These are phyloP conservation scores for Xenopus laevis DNA, from an alignment of 2,113 vertebrate genomes.

Conservation along the genomic window DNA sequence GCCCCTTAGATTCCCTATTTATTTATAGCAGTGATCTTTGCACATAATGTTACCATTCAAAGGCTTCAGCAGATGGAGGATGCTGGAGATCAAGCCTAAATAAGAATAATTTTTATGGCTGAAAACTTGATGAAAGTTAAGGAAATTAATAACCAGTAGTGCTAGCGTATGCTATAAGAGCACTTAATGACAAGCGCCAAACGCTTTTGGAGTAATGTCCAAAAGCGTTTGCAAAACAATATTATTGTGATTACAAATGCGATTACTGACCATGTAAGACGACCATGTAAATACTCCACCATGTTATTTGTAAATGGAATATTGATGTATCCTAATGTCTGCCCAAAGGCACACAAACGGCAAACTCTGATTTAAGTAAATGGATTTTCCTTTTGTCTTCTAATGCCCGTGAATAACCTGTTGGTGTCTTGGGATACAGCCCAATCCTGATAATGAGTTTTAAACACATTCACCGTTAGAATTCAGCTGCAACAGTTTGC, in stretches of 20 bases:
- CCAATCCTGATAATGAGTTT: slow-evolving; percentile 60
- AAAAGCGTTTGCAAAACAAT: slow-evolving; percentile 12
- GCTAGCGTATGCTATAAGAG: slow-evolving; percentile 7
- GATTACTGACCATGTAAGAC: slow-evolving; percentile 35
- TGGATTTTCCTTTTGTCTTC: slow-evolving; percentile 56
- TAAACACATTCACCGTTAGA: slow-evolving; percentile 59
- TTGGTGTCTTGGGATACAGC: slow-evolving; percentile 47
- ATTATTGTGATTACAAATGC: slow-evolving; percentile 12
- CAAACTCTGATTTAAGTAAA: slow-evolving; percentile 51
- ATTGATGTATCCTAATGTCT: slow-evolving; percentile 42
- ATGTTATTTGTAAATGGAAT: slow-evolving; percentile 45
- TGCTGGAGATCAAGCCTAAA: neutral
- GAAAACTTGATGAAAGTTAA: neutral
- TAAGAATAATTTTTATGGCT: neutral
- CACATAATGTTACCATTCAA: no score
- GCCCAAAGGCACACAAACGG: slow-evolving; percentile 47
- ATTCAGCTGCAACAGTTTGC: slow-evolving; percentile 59
- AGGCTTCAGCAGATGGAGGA: no score
- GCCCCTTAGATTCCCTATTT: no score
- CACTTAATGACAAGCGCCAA: slow-evolving; percentile 37
- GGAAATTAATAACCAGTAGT: slow-evolving; percentile 24
- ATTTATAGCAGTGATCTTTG: no score
- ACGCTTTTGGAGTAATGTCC: no score
- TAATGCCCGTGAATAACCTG: slow-evolving; percentile 60
- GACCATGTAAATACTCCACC: slow-evolving; percentile 46